Base-by-base conservation (phyloP, 2,888 invertebrate genomes). In the Camponotus fellah region DNA sequence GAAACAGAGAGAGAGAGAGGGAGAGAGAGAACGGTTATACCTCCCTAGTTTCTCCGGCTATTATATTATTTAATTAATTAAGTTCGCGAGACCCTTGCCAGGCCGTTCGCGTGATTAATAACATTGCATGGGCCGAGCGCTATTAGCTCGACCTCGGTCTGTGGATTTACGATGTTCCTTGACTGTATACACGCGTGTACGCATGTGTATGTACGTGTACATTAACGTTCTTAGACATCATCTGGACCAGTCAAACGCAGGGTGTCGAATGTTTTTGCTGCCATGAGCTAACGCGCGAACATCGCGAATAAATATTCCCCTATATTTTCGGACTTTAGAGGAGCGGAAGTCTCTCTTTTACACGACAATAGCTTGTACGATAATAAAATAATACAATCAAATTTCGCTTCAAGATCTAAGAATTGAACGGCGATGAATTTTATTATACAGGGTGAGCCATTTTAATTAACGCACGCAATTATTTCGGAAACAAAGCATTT, bases 21-120 rank as follows among this genome's bases (percentile, higher is more conserved):
- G 77, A 64, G 12, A 12, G 82, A 74, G 85, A 81, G 76, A 75
- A 87, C 56, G 85, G 85, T 87, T 86, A 89, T 79, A 79, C 72
- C 89, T 90, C 90, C 89, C 92, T 87, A 90, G 87, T 91, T 91
- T 91, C 91, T 88, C 88, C 85, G 90, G 91, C 92, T 92, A 93
- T 94, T 93, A 93, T 92, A 91, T 93, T 93, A 93, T 94, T 93
- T 93, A 94, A 93, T 94, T 94, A 93, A 92, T 92, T 92, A 93
- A 92, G 92, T 93, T 93, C 91, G 89, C 91, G 91, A 93, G 92
- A 91, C 91, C 92, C 91, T 89, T 87, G 88, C 86, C 91, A 89
- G 89, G 89, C 88, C 89, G 89, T 88, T 89, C 90, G 88, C 89
- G 92, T 93, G 93, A 93, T 93, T 93, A 93, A 93, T 93, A 93